These are phyloP conservation scores for Hedya salicella DNA, from an alignment of 2,888 invertebrate genomes.

Conservation along the genomic window DNA sequence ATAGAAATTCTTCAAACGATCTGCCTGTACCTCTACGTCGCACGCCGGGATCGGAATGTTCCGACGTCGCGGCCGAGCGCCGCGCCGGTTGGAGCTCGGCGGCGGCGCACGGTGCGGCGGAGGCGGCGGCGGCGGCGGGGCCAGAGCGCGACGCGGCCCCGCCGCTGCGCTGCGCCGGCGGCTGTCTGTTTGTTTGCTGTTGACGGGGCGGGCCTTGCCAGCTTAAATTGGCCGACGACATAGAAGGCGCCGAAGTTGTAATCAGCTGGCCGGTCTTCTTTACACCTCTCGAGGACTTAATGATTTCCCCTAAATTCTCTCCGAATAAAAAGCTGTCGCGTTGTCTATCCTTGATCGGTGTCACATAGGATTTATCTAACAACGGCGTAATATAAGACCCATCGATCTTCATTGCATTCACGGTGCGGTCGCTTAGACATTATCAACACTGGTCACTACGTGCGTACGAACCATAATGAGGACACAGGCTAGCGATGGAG, in stretches of 20 bases:
- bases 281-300: neutral
- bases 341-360: neutral
- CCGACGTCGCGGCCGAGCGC: neutral
- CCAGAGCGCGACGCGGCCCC: conserved; percentile 3
- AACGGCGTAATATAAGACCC: too few relatives aligned
- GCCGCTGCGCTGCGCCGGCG: neutral
- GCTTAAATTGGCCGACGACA: conserved; percentile 13
- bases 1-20: neutral
- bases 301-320: neutral
- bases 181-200: neutral
- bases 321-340: neutral
- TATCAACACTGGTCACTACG: too few relatives aligned
- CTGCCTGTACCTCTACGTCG: conserved; percentile 3
- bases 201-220: conserved; percentile 16
- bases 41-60: neutral
- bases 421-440: too few relatives aligned
- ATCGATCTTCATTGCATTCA: too few relatives aligned
- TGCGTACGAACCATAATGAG: too few relatives aligned
- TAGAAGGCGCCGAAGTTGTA: neutral
- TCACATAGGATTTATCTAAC: neutral
- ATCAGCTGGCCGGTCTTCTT: conserved; percentile 7
- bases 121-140: neutral
- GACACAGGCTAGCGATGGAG: too few relatives aligned
- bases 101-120: too few relatives aligned
- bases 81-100: too few relatives aligned